A percentile compares a stretch with the other conserved stretches of the same genome.
Conservation (phyloP, 2,797 vertebrate genomes). For the Lepilemur ruficaudatus region DNA sequence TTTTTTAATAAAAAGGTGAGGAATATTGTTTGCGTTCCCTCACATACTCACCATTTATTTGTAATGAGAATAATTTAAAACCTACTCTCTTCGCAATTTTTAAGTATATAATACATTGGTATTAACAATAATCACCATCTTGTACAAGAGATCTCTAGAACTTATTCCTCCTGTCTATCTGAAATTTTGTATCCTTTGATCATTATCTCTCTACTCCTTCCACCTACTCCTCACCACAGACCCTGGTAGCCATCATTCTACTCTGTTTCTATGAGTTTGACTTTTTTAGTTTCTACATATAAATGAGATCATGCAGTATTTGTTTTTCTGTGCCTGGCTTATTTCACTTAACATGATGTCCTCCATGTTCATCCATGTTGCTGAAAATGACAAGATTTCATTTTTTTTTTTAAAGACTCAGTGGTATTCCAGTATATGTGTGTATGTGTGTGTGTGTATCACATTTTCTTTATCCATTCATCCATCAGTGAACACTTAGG, state of each 20-base stretch:
- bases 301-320: background rate
- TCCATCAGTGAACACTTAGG: background rate
- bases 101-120: background rate
- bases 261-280: background rate
- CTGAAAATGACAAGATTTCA: background rate
- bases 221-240: background rate
- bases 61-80: background rate
- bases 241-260: background rate
- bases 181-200: background rate
- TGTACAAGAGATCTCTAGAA: background rate
- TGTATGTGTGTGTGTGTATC: too few relatives aligned
- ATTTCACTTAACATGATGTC: background rate
- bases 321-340: background rate
- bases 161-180: background rate
- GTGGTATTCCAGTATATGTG: background rate
- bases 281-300: background rate
- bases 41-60: background rate
- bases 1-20: conserved; percentile 11
- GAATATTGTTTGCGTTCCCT: background rate
- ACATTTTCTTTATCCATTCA: background rate
- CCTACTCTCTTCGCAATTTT: background rate
- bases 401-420: background rate
- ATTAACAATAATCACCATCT: background rate
- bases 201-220: background rate
- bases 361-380: background rate